A percentile compares a stretch with the other conserved stretches of the same genome.
phyloP scores from a whole-genome alignment of 2,113 vertebrate species.

The crab-eating macaque (Macaca fascicularis) region DNA sequence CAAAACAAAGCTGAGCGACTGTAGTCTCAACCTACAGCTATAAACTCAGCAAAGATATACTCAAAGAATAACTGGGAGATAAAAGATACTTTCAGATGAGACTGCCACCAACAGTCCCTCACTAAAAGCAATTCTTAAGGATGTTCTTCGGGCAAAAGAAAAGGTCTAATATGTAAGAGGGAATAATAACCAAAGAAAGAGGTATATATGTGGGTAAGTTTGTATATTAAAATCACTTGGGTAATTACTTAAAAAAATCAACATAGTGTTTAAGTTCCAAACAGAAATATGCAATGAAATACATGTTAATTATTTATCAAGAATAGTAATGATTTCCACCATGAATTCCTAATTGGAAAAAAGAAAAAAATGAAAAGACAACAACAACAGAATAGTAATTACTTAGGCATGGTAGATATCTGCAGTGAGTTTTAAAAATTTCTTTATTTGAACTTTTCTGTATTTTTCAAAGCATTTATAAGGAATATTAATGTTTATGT shows the following conservation, averaged over 20 bases:
- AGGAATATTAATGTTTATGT: neutral
- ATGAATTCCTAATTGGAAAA: neutral
- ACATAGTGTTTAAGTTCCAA: neutral
- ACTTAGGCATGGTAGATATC: neutral
- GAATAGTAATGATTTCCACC: neutral
- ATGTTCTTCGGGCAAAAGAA: neutral
- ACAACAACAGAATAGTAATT: neutral
- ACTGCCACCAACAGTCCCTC: neutral
- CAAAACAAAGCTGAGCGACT: neutral
- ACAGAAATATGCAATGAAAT: neutral
- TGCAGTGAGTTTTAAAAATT: neutral
- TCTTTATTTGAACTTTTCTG: neutral
- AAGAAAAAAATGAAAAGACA: neutral
- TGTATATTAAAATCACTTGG: neutral
- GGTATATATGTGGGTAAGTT: neutral
- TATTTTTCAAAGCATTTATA: neutral
- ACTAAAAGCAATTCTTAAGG: constrained; percentile 6
- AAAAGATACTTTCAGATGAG: constrained; percentile 8
- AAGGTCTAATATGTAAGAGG: neutral
- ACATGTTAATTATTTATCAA: neutral
- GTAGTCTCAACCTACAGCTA: neutral
- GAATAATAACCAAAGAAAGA: neutral
- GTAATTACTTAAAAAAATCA: neutral
- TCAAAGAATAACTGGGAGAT: neutral
- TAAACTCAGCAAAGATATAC: neutral